Evolutionary conservation across 2,888 invertebrate species (phyloP), one percentile per base, ranked within the genome.

Genomic region (Cosmorhoe ocellata): DNA sequence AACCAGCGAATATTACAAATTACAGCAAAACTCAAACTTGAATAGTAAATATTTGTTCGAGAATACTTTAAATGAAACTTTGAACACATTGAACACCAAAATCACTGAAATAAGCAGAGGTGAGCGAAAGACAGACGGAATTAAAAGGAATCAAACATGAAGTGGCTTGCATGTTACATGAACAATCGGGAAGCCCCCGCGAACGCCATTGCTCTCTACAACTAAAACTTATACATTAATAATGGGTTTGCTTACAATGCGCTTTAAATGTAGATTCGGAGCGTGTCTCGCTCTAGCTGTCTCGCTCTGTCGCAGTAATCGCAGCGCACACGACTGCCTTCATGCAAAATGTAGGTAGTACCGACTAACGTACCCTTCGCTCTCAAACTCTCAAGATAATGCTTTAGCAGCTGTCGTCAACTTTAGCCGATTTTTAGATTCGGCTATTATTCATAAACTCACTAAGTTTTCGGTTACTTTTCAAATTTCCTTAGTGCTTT

Each of bases 221-320:
- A 87, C 89, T 89, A 87, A 88, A 89, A 85, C 82, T 84, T 85
- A 81, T 89, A 84, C 89, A 89, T 90, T 89, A 88, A 84, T 89
- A 90, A 90, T 89, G 81, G 79, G 76, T 80, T 86, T 89, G 88
- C 87, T 90, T 89, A 88, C 89, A 87, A 89, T 89, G 88, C 84
- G 87, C 89, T 90, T 88, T 88, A 90, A 89, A 88, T 89, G 89
- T 90, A 87, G 86, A 87, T 87, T 81, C 80, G 76, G 69, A 74
- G 76, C 67, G 63, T 61, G 71, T 82, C 84, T 66, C 74, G 63
- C 70, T 81, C 75, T 56, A 64, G 56, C 66, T 33, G 42, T 58
- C 81, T 73, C 80, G 58, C 76, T 71, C 74, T 66, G 30, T 32
- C 47, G 32, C 36, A 11, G 28, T 26, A n/a, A 9, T 31, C 71